Base-by-base conservation (phyloP, 2,888 invertebrate species). In the Antitype chi region DNA sequence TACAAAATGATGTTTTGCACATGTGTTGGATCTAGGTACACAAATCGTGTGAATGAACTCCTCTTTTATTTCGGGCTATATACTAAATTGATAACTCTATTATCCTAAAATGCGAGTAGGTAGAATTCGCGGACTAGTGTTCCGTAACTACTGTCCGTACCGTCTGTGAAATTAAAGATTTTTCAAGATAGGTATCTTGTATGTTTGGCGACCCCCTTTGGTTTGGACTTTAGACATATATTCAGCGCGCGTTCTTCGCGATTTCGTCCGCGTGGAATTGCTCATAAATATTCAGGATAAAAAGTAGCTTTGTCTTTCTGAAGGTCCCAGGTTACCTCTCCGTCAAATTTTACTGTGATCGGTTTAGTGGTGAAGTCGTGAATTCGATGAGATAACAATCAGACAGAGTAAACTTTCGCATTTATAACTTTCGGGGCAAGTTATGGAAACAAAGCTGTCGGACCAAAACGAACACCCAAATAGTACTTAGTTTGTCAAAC, bases 41-140 rank as follows among this genome's bases (percentile, higher is more conserved):
- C 23, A 60, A 25, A 49, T 81, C 53, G 60, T 67, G 47, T 66
- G 47, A 66, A 81, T 55, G 75, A 66, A 66, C 53, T 81, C 9
- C 13, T 66, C 25, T 57, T 64, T 63, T 3, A 52, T 28, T 72
- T 60, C 38, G 20, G 25, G 28, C 28, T 60, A 49, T 60, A 60
- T 66, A 64, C 20, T 57, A 57, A 57, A 32, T 57, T 52, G 38
- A 78, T 59, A 78, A 52, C 20, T 76, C 25, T 59, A 25, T 20
- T 49, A 17, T 66, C 3, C 25, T 49, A 8, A 59, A 68, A 20
- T 59, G 49, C 49, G 49, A 49, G 25, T 43, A 17, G 28, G 23
- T 43, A 17, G n/a, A 53, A 25, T 77, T 66, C 17, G 4, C 38
- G 17, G n/a, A 59, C 15, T 32, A n/a, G 17, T n/a, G 43, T 60